These are phyloP conservation scores for Drosophila elegans DNA, from an alignment of 1,140 invertebrate genomes.

Conservation along the genomic window DNA sequence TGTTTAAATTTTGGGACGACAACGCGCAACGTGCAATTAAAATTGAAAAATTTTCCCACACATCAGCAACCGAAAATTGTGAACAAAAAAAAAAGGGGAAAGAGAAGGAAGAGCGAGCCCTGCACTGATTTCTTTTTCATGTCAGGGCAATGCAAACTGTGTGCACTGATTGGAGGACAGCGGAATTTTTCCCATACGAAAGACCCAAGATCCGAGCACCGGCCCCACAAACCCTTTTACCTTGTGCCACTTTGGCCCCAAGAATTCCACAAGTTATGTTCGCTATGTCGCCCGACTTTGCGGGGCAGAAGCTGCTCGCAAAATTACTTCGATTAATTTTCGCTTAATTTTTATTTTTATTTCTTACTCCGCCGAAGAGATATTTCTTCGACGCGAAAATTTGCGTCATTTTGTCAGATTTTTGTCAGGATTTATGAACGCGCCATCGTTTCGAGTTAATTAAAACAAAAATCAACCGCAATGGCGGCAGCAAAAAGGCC, in stretches of 20 bases:
- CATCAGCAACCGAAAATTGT: conserved; percentile 69
- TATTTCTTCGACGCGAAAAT: conserved; percentile 64
- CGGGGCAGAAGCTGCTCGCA: conserved; percentile 23
- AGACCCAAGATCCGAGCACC: conserved; percentile 10
- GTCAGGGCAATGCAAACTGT: conserved; percentile 76
- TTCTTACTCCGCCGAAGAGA: conserved; percentile 68
- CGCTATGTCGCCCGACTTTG: conserved; percentile 64
- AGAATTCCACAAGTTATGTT: conserved; percentile 75
- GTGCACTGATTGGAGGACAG: conserved; percentile 78
- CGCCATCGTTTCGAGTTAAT: conserved; percentile 69
- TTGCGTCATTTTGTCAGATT: conserved; percentile 76
- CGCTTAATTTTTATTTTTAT: conserved; percentile 83
- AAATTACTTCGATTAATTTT: conserved; percentile 83
- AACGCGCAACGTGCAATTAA: conserved; percentile 73
- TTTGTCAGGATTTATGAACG: conserved; percentile 71
- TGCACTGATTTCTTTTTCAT: conserved; percentile 83
- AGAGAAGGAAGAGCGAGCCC: conserved; percentile 4
- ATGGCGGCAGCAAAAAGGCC: conserved; percentile 24
- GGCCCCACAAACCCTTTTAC: conserved; percentile 49
- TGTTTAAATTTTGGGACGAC: conserved; percentile 66
- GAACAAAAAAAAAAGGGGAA: conserved; percentile 15
- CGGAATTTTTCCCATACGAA: conserved; percentile 78
- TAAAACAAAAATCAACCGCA: conserved; percentile 53
- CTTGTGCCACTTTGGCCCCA: conserved; percentile 78
- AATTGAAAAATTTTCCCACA: conserved; percentile 84